A percentile compares a stretch with the other conserved stretches of the same genome.
Evolutionary conservation across 1,140 invertebrate species (phyloP).

Genomic region (Drosophila leontia): DNA sequence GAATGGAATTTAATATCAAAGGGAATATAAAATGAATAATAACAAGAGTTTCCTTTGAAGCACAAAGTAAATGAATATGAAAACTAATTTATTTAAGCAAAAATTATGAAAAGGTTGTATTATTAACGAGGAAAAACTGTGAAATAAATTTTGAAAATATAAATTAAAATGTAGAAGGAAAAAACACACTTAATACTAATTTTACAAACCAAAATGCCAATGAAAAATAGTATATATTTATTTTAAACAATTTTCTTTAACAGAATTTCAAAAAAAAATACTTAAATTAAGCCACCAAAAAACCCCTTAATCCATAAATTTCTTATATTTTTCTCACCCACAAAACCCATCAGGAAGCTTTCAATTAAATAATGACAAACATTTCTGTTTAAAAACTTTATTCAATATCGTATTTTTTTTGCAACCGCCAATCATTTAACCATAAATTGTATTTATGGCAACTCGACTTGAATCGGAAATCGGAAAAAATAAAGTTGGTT

Average conservation of each 20-base stretch:
- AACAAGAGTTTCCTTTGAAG: no score
- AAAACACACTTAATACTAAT: no score
- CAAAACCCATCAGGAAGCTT: neutral
- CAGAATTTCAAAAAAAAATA: no score
- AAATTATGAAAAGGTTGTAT: no score
- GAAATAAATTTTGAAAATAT: no score
- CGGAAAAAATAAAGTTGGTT: constrained; percentile 13
- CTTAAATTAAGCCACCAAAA: neutral
- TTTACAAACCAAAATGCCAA: no score
- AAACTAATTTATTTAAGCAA: no score
- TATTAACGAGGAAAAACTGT: no score
- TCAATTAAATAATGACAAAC: neutral
- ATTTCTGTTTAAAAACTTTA: neutral
- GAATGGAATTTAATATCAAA: neutral
- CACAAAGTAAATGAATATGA: neutral
- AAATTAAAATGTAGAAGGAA: no score
- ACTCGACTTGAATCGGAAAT: neutral
- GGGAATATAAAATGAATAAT: neutral
- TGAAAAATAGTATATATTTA: no score
- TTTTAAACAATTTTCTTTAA: no score
- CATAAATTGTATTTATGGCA: constrained; percentile 1
- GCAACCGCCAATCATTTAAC: neutral
- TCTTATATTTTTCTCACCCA: no score
- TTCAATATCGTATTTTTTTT: neutral
- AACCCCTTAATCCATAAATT: neutral